phyloP scores from a whole-genome alignment of 2,797 vertebrate species.

The Macropus fuliginosus region DNA sequence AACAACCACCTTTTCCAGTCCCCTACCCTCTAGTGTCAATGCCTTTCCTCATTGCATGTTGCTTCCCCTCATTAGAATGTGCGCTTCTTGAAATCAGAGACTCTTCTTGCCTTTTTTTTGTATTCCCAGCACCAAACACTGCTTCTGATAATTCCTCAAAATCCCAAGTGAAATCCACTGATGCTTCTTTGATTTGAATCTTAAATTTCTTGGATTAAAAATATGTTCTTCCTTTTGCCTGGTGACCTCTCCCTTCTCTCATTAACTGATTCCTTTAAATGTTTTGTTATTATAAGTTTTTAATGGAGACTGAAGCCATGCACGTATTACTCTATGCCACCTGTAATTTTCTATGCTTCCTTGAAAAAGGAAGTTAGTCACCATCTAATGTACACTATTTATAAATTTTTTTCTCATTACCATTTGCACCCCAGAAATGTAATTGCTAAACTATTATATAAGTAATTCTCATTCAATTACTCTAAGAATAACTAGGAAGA shows the following conservation, averaged over 20 bases:
- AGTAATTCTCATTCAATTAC: slow-evolving; percentile 55
- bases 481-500: slow-evolving; percentile 52
- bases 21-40: not conserved
- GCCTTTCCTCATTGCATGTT: not conserved
- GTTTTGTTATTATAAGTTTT: slow-evolving; percentile 40
- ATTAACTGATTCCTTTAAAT: slow-evolving; percentile 54
- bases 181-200: not conserved
- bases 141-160: not conserved
- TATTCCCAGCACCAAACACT: not conserved
- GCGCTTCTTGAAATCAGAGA: not conserved
- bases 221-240: slow-evolving; percentile 15
- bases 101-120: not conserved
- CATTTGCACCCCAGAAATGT: slow-evolving; percentile 47
- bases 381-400: slow-evolving; percentile 34
- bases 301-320: slow-evolving; percentile 37
- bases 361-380: not conserved
- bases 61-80: not conserved
- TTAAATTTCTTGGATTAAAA: not conserved
- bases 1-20: not conserved
- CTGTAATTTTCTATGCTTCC: slow-evolving; percentile 26
- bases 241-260: slow-evolving; percentile 4
- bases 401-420: slow-evolving; percentile 55
- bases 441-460: slow-evolving; percentile 33
- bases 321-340: slow-evolving; percentile 7
- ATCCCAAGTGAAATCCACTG: not conserved